These are phyloP conservation scores for Rousettus leschenaultii DNA, from an alignment of 2,113 vertebrate genomes.

Conservation along the genomic window DNA sequence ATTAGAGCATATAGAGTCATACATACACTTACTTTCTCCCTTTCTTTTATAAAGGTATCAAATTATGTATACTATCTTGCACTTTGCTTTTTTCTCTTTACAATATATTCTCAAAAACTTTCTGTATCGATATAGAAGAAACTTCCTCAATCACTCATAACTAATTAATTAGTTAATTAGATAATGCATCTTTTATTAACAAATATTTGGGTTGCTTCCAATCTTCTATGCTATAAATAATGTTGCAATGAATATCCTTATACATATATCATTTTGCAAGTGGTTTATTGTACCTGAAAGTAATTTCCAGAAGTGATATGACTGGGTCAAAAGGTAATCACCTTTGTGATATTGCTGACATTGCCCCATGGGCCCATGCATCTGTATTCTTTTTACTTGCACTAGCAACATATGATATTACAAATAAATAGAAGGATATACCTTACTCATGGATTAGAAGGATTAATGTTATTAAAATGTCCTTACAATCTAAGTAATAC, in stretches of 20 bases:
- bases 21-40: neutral
- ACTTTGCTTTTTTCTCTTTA: neutral
- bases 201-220: neutral
- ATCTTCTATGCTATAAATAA: neutral
- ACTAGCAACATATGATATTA: neutral
- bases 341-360: neutral
- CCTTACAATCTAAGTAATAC: neutral
- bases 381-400: neutral
- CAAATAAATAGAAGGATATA: neutral
- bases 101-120: neutral
- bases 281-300: neutral
- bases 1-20: neutral
- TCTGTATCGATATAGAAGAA: neutral
- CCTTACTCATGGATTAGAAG: neutral
- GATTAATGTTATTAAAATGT: neutral
- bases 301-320: conserved; percentile 13
- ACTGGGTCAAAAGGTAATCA: neutral
- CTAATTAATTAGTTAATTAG: neutral
- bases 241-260: neutral
- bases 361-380: neutral
- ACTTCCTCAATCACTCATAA: neutral
- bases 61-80: neutral
- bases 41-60: neutral
- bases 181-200: neutral
- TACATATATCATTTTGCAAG: neutral